Evolutionary conservation across 2,797 vertebrate species (phyloP).

Genomic region (Platyrinchus mystaceus): DNA sequence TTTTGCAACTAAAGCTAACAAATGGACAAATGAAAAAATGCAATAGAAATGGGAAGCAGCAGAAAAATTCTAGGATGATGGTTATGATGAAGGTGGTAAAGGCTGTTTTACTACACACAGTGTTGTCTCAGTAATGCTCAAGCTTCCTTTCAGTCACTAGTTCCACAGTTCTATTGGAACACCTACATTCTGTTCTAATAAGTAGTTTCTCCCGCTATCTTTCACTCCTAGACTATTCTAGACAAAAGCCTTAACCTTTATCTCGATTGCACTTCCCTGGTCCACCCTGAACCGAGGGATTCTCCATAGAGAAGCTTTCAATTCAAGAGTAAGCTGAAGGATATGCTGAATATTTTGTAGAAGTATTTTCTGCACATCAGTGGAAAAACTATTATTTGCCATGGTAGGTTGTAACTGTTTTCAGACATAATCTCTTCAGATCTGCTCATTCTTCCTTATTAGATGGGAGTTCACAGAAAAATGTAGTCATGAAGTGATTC

Average conservation of each 20-base stretch:
- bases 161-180: background rate
- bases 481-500: background rate
- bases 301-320: background rate
- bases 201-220: background rate
- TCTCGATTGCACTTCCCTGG: fast-evolving
- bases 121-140: background rate
- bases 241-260: background rate
- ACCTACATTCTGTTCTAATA: background rate
- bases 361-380: background rate
- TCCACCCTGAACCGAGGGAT: background rate
- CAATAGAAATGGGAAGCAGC: background rate
- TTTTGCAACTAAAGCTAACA: background rate
- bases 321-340: background rate
- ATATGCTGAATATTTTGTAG: background rate
- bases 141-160: background rate
- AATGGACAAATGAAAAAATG: background rate
- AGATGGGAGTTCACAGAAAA: background rate
- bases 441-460: background rate
- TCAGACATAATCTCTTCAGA: background rate
- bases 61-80: background rate
- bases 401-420: background rate
- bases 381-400: background rate
- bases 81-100: background rate
- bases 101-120: too few relatives aligned
- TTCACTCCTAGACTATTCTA: background rate